Conservation (phyloP, 1,140 invertebrate species). For the Hetaerina americana region DNA sequence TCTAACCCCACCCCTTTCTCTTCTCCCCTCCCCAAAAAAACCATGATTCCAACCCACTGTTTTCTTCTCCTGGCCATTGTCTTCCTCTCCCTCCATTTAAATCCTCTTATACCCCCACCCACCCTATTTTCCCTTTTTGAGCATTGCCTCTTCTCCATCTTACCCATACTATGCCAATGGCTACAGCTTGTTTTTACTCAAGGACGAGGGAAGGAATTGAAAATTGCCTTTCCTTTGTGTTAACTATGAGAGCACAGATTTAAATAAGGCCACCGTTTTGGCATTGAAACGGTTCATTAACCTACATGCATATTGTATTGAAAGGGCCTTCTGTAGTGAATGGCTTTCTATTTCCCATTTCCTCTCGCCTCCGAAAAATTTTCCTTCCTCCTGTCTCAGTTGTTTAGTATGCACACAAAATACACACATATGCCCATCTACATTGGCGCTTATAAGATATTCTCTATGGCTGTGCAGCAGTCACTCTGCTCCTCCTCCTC, state of each 20-base stretch:
- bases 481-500: not conserved
- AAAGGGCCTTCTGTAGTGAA: not conserved
- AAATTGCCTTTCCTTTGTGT: not conserved
- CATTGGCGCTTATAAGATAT: not conserved
- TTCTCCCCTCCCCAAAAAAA: too few species aligned
- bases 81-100: too few species aligned
- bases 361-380: not conserved
- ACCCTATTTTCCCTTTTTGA: not conserved
- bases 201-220: not conserved
- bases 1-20: not conserved
- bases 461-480: not conserved
- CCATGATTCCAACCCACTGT: too few species aligned
- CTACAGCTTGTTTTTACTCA: not conserved
- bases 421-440: too few species aligned
- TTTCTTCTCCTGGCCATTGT: not conserved
- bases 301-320: not conserved
- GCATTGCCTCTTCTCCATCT: not conserved
- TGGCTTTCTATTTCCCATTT: not conserved
- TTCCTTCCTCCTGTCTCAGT: not conserved
- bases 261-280: not conserved
- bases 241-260: not conserved
- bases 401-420: not conserved
- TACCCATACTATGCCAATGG: not conserved
- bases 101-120: too few species aligned
- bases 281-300: not conserved